Evolutionary conservation across 2,113 vertebrate genomes (phyloP), one percentile per base, ranked within the genome.

Genomic region (Leuciscus idus): DNA sequence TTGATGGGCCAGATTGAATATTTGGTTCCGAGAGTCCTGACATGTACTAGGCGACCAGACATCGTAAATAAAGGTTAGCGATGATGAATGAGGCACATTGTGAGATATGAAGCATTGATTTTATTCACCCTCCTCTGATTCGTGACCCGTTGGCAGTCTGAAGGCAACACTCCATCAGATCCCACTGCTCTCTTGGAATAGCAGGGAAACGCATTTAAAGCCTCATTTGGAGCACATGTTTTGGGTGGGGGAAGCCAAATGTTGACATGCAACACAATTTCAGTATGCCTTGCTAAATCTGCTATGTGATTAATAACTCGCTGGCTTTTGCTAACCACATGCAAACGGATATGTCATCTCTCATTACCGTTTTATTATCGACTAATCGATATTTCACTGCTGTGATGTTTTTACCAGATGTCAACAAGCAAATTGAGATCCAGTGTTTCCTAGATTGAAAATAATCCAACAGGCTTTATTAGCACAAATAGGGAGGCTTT

Each of bases 211-310:
- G 79, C 83, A 88, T 89, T 89, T 88, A 85, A 78, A 78, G 89
- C 84, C 73, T 90, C 87, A 77, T 89, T 90, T 90, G 83, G 76
- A 86, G 80, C 85, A 87, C 66, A 90, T 89, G 68, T 85, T 86
- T 84, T 23, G 59, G 83, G 70, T n/a, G 66, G 72, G 82, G 75
- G 77, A 84, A 84, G 73, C 88, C 80, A 84, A 88, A 84, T n/a
- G 7, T 76, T 72, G 83, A 85, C 70, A 57, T 19, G 46, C 83
- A 87, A 73, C 83, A 83, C 83, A 85, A 81, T 78, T 46, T 33
- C 39, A 76, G 64, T 43, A 28, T 70, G 87, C 74, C 90, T 91
- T 46, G 30, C 62, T 85, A 76, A 84, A 70, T 79, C 84, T 85
- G 62, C 52, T 26, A 81, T 76, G 59, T 62, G 76, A 88, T 85